Evolutionary conservation across 2,888 invertebrate genomes (phyloP), one percentile per base, ranked within the genome.

Genomic region (Coremacera marginata): DNA sequence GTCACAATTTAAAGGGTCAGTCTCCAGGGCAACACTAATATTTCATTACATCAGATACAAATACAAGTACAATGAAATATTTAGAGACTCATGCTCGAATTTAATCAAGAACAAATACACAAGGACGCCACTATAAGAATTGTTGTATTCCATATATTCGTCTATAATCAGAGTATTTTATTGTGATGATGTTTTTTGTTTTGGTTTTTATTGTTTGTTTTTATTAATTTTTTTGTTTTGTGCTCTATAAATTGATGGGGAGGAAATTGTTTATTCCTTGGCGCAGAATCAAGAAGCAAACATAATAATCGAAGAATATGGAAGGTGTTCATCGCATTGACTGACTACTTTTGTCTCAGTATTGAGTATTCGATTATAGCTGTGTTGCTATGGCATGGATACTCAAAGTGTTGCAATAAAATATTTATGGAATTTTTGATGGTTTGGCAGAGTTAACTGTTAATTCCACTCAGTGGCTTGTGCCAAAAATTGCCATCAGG

Each of bases 1-100:
- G 73, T 49, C 62, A 73, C 49, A 73, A 73, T 62, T 73, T 73
- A 31, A n/a, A 16, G 73, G 73, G 73, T 73, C 73, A 73, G 49
- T 73, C 73, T 73, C 73, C 34, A 25, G 73, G 73, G 73, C 51
- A 63, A 25, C 63, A 73, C 73, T 73, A 60, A 62, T 73, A 73
- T 73, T 73, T 73, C 73, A 73, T 73, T 73, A 73, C 73, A 63
- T 62, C 62, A 44, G 37, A 71, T 19, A 55, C 73, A 60, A 57
- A 19, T 19, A 31, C 55, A 27, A 49, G 44, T 5, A 67, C n/a
- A 44, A 44, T 44, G 14, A 44, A 44, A 44, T 44, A 44, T 44
- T 44, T 44, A 44, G 11, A 44, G 44, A 44, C 44, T 44, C 44
- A 44, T 44, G 44, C 3, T 44, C 44, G 44, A 44, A 44, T 44